phyloP scores from a whole-genome alignment of 2,797 vertebrate genomes.

The Lagocephalus sceleratus region DNA sequence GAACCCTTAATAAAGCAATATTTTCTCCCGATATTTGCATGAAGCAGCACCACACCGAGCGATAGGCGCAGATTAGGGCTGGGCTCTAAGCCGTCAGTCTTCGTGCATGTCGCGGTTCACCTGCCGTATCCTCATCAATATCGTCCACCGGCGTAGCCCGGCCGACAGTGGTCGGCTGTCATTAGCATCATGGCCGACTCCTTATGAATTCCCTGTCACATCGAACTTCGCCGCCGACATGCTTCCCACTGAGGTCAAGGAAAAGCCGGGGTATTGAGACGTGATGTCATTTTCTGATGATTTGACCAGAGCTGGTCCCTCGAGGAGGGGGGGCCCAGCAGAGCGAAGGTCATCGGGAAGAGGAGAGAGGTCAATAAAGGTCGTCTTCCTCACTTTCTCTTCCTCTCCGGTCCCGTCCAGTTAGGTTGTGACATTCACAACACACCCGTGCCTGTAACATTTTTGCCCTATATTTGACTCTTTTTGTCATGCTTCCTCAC shows the following conservation, averaged over 20 bases:
- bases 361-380: background rate
- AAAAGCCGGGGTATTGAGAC: background rate
- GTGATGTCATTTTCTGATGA: background rate
- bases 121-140: background rate
- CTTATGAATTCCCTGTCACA: background rate
- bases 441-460: background rate
- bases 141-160: background rate
- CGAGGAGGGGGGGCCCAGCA: background rate
- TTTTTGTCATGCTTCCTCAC: background rate
- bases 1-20: background rate
- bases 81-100: background rate
- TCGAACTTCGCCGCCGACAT: background rate
- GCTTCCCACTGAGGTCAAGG: background rate
- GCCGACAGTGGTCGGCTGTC: background rate
- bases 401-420: no score
- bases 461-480: background rate
- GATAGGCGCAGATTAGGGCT: no score
- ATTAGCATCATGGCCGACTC: background rate
- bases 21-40: background rate
- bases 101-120: background rate
- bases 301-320: background rate
- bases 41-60: background rate
- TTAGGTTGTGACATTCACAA: background rate
- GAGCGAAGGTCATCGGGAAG: background rate
- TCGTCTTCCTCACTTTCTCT: no score